A percentile compares a stretch with the other conserved stretches of the same genome.
These are phyloP conservation scores for Dasyprocta punctata DNA, from an alignment of 2,113 vertebrate genomes.

Conservation along the genomic window DNA sequence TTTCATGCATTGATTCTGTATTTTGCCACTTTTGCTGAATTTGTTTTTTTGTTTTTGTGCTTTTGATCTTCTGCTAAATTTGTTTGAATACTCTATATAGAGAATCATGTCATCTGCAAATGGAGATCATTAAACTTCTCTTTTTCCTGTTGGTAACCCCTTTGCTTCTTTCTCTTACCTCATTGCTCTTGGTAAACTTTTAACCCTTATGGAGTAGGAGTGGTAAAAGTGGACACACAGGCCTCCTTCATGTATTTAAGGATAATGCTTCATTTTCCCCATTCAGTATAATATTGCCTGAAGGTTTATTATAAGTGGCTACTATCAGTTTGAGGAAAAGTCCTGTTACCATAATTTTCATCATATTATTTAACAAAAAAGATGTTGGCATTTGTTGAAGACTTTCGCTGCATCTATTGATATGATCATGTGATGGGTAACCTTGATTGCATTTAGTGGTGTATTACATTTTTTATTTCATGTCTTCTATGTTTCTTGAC, in stretches of 20 bases:
- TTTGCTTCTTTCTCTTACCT: not conserved
- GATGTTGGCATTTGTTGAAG: not conserved
- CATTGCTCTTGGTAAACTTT: not conserved
- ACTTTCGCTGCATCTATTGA: not conserved
- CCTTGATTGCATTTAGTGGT: not conserved
- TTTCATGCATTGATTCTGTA: not conserved
- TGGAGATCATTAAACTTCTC: not conserved
- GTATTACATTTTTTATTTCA: not conserved
- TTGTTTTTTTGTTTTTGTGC: too few relatives aligned
- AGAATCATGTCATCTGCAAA: not conserved
- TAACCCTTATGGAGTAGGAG: not conserved
- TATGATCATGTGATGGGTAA: not conserved
- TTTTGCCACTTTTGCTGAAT: not conserved
- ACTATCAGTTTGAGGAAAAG: not conserved
- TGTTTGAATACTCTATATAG: not conserved
- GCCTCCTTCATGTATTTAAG: not conserved
- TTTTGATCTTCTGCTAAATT: too few relatives aligned
- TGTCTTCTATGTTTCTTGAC: not conserved
- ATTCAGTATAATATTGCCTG: not conserved
- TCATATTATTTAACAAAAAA: not conserved
- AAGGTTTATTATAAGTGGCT: accelerated
- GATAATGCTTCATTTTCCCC: not conserved
- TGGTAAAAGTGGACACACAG: too few relatives aligned
- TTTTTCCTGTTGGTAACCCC: not conserved
- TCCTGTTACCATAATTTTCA: not conserved